These are phyloP conservation scores for Lordiphosa fenestrarum DNA, from an alignment of 2,888 invertebrate genomes.

Conservation along the genomic window DNA sequence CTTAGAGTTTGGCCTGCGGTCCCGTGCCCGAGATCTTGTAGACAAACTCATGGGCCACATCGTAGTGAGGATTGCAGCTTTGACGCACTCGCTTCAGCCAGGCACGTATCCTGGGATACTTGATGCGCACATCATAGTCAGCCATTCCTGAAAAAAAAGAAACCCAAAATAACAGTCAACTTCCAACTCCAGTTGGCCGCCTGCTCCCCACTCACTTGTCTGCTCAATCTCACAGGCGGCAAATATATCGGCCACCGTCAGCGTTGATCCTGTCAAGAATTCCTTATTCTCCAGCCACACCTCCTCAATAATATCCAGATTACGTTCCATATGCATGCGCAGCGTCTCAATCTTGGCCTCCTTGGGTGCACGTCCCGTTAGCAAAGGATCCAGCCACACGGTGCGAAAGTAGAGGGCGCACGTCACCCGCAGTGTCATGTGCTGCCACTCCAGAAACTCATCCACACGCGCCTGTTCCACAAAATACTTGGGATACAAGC, in stretches of 20 bases:
- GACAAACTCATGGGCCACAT: slow-evolving; percentile 83
- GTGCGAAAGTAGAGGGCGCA: slow-evolving; percentile 83
- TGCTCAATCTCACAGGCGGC: slow-evolving; percentile 90
- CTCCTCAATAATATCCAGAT: slow-evolving; percentile 83
- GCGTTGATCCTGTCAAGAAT: slow-evolving; percentile 83
- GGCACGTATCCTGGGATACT: slow-evolving; percentile 83
- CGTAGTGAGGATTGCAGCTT: slow-evolving; percentile 84
- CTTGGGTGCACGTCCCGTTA: slow-evolving; percentile 81
- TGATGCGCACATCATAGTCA: slow-evolving; percentile 84
- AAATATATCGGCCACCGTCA: slow-evolving; percentile 88
- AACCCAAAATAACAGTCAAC: slow-evolving; percentile 9
- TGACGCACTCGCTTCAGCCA: slow-evolving; percentile 85
- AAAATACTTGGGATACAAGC: slow-evolving; percentile 85
- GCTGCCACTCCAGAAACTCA: slow-evolving; percentile 89
- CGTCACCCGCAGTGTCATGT: slow-evolving; percentile 82
- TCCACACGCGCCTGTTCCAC: slow-evolving; percentile 84
- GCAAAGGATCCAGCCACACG: slow-evolving; percentile 81
- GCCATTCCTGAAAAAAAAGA: slow-evolving; percentile 82
- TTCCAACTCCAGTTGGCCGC: neutral
- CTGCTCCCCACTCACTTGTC: slow-evolving; percentile 82
- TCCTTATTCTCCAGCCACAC: slow-evolving; percentile 82
- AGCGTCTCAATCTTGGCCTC: slow-evolving; percentile 79
- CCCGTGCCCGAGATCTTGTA: slow-evolving; percentile 81
- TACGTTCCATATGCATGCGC: slow-evolving; percentile 81
- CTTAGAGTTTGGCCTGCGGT: slow-evolving; percentile 72